Evolutionary conservation across 1,140 invertebrate genomes (phyloP), one percentile per base, ranked within the genome.

Genomic region (Odontomachus brunneus): DNA sequence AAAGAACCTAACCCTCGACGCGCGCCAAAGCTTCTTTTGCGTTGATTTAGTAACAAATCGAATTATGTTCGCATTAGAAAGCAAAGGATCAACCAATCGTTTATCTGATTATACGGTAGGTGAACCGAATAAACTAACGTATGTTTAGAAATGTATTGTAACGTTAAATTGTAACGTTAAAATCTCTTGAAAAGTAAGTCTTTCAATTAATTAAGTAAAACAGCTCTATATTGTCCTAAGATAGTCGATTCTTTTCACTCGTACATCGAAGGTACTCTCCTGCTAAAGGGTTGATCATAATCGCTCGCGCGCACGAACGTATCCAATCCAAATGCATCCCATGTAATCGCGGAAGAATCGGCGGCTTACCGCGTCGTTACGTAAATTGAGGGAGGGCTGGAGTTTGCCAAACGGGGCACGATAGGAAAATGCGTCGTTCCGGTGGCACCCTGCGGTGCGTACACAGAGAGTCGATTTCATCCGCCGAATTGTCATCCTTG

Each of bases 391-490:
- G 48, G 12, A 44, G 55, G 22, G 17, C 14, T 17, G n/a, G 51
- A 14, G 65, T 17, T 22, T 17, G 19, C 12, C 24, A 67, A 7
- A 0, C 22, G 14, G 22, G 12, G 26, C 12, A 24, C 14, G 22
- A 29, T 67, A 63, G 44, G 59, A 29, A 63, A 33, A 26, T 4
- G 33, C 51, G 26, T 38, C 14, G 83, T 29, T 38, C 26, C 49
- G 24, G 3, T 59, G 65, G 51, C 87, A 38, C 71, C 88, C 88
- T 57, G 71, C 19, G 11, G 88, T 53, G 88, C 38, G 3, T 84
- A 84, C 44, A 87, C 44, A 84, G 67, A 29, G 82, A 86, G 53
- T 62, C 75, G 33, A 85, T 88, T 84, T 85, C 83, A 82, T 15
- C 24, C 75, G 24, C 0, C 22, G 24, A 53, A 59, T 78, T 74